Base-by-base conservation (phyloP, 1,140 invertebrate genomes). In the Anadara kagoshimensis region DNA sequence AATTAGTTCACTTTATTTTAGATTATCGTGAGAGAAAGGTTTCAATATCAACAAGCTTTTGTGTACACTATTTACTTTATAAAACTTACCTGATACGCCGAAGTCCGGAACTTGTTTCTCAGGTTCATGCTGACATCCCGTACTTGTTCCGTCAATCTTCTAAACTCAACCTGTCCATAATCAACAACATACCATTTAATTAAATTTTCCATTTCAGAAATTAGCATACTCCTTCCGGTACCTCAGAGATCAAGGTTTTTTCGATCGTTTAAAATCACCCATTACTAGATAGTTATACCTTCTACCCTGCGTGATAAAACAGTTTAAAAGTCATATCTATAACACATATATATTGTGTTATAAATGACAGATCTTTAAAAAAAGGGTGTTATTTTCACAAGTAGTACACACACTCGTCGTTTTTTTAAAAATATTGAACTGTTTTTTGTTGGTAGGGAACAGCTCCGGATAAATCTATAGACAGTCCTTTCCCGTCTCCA, bases 101-200 rank as follows among this genome's bases (percentile, higher is more conserved):
- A 78, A 12, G 80, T 76, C 59, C 80, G 59, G 63, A 82, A 82
- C 47, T 69, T 63, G 63, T 78, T 80, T 62, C 63, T 63, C 1
- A 82, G 59, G 57, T 80, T 80, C 64, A 82, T 76, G 57, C 76
- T 80, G n/a, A 82, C 80, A 73, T 82, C 80, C 57, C 73, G 43
- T 3, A 82, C 80, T 66, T 82, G 80, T 45, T 82, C 78, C 36
- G 69, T 73, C 26, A 82, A 67, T 43, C 69, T 73, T 63, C 67
- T 71, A 63, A 80, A 82, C 74, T 82, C 78, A 18, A 76, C 76
- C 80, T 82, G 80, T 61, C 76, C 78, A 75, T 73, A 70, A 72
- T 72, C 62, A 24, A 62, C 36, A 44, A 54, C 47, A 76, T 76
- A 75, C n/a, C n/a, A n/a, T n/a, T n/a, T n/a, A 62, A 76, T 78